Conservation (phyloP, 2,888 invertebrate species). For the Nysson spinosus region DNA sequence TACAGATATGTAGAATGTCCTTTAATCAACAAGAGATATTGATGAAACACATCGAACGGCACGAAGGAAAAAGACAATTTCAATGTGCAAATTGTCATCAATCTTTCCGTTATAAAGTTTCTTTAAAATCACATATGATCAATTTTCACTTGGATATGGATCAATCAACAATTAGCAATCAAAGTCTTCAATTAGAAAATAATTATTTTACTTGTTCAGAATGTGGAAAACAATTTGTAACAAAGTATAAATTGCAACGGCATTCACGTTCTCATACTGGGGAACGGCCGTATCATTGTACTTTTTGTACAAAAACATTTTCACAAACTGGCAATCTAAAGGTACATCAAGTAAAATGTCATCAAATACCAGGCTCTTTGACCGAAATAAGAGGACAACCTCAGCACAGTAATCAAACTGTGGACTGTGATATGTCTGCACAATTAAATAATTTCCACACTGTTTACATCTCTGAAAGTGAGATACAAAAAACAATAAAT, state of each 20-base stretch:
- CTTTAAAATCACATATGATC: conserved; percentile 71
- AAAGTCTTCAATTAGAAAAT: conserved; percentile 39
- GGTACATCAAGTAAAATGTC: conserved; percentile 70
- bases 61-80: conserved; percentile 70
- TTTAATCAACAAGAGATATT: conserved; percentile 74
- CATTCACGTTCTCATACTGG: conserved; percentile 72
- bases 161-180: conserved; percentile 33
- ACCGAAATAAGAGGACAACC: conserved; percentile 44
- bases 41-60: conserved; percentile 69
- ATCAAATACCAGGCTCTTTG: conserved; percentile 57
- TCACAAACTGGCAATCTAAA: conserved; percentile 74
- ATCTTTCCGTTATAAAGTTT: conserved; percentile 72
- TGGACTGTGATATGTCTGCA: conserved; percentile 38
- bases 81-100: conserved; percentile 72
- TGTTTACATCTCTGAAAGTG: conserved; percentile 70
- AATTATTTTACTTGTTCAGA: conserved; percentile 63
- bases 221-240: conserved; percentile 73
- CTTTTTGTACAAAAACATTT: conserved; percentile 70
- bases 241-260: conserved; percentile 71
- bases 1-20: conserved; percentile 71
- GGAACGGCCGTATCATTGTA: conserved; percentile 70
- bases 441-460: conserved; percentile 63
- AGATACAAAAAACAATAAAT: conserved; percentile 72
- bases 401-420: conserved; percentile 39
- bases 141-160: conserved; percentile 69